phyloP scores from a whole-genome alignment of 2,888 invertebrate genomes.

The Branchellion lobata region DNA sequence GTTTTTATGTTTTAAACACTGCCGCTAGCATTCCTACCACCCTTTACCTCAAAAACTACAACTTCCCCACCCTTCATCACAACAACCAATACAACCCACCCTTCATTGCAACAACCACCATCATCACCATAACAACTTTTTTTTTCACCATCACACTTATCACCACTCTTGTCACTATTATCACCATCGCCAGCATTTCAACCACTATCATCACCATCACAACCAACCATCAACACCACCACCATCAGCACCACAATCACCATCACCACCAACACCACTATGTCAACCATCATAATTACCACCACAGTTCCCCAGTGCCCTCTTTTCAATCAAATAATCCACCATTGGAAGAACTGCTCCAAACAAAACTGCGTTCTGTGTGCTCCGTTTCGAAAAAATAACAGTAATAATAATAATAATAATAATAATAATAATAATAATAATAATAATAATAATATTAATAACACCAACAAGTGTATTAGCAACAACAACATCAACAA shows the following conservation, averaged over 20 bases:
- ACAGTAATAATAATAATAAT: slow-evolving; percentile 1
- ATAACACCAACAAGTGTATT: slow-evolving; percentile 1
- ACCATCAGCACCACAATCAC: neutral
- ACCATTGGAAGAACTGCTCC: slow-evolving; percentile 97
- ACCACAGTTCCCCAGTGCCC: slow-evolving; percentile 88
- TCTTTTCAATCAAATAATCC: slow-evolving; percentile 94
- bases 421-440: slow-evolving; percentile 9
- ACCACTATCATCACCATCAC: neutral
- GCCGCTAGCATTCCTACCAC: too few relatives aligned
- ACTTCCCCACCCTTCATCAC: neutral
- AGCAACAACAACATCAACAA: neutral
- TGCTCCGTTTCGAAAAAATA: slow-evolving; percentile 87
- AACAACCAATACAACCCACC: too few relatives aligned
- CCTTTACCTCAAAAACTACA: too few relatives aligned
- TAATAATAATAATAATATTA: neutral
- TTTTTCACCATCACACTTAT: neutral
- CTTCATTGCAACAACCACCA: too few relatives aligned
- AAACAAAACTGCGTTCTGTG: slow-evolving; percentile 96
- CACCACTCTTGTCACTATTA: neutral
- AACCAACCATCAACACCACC: neutral
- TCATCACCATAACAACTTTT: neutral
- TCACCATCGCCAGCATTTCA: neutral
- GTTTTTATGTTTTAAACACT: too few relatives aligned
- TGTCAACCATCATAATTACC: too few relatives aligned
- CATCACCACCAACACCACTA: too few relatives aligned